Evolutionary conservation across 1,140 invertebrate species (phyloP).

Genomic region (Drosophila persimilis): DNA sequence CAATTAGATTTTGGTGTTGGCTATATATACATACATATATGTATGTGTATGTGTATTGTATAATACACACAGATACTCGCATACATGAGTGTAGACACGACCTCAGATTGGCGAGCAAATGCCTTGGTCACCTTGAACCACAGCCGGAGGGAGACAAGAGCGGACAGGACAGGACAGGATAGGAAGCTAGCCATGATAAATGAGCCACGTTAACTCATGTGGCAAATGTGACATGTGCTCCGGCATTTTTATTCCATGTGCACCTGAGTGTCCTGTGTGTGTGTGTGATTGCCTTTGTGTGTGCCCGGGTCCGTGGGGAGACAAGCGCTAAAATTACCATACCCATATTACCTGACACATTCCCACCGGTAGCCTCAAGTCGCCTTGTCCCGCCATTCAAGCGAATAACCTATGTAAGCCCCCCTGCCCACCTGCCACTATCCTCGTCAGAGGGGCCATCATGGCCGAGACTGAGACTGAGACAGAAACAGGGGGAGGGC

Average conservation of each 20-base stretch:
- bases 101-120: conserved; percentile 41
- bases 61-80: too few relatives aligned
- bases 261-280: conserved; percentile 41
- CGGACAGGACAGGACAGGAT: conserved; percentile 1
- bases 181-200: conserved; percentile 59
- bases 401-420: not conserved
- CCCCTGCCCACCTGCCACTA: too few relatives aligned
- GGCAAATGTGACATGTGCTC: conserved; percentile 76
- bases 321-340: conserved; percentile 74
- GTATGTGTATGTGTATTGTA: too few relatives aligned
- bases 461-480: not conserved
- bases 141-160: conserved; percentile 32
- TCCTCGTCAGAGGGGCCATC: too few relatives aligned
- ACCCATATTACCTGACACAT: conserved; percentile 30
- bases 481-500: not conserved
- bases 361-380: not conserved
- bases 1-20: conserved; percentile 58
- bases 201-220: conserved; percentile 71
- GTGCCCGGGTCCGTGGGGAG: conserved; percentile 40
- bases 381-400: not conserved
- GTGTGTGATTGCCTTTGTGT: conserved; percentile 4
- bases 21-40: not conserved
- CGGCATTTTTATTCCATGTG: conserved; percentile 62
- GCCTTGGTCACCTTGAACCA: conserved; percentile 65
- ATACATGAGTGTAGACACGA: conserved; percentile 21